Base-by-base conservation (phyloP, 2,888 invertebrate genomes). In the Leptopterna dolabrata region DNA sequence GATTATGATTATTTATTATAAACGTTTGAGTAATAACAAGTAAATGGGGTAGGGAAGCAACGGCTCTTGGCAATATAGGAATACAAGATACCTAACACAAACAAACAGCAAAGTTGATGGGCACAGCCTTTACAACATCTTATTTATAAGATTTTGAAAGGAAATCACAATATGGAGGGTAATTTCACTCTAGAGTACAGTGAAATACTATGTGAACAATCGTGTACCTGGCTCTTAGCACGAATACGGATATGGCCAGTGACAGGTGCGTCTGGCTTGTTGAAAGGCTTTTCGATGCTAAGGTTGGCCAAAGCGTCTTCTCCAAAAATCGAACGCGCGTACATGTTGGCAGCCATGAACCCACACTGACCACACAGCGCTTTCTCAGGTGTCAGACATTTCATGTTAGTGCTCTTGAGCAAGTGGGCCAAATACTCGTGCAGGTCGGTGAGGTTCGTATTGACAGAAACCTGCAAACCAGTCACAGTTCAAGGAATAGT, bases 341-440 rank as follows among this genome's bases (percentile, higher is more conserved):
- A 99, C 94, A 99, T 95, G 92, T 99, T 99, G 73, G 99, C 99
- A 7, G 99, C 99, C 97, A 99, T 97, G 93, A 99, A 99, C 7
- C 99, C 99, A 92, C 99, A 99, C 90, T 99, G 98, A 0, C 99
- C 99, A 0, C 97, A 96, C 86, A 99, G 93, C 4, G 90, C 90
- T 89, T 90, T 90, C 87, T 90, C 90, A 0, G 99, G 99, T 0
- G 99, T 99, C 87, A 99, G 94, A 91, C 99, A 99, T 91, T 98
- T 98, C 99, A 99, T 99, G 92, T 99, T 99, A 88, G 99, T 99
- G 90, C 97, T 97, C 90, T 96, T 95, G 87, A 99, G 93, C 83
- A 99, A 93, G 91, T 99, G 98, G 88, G 96, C 95, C 86, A 99
- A 93, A 93, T 99, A 99, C 90, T 97, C 97, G 89, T 96, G 95